A percentile compares a stretch with the other conserved stretches of the same genome.
Conservation (phyloP, 2,797 vertebrate species). For the Stomatorhinus walkeri region DNA sequence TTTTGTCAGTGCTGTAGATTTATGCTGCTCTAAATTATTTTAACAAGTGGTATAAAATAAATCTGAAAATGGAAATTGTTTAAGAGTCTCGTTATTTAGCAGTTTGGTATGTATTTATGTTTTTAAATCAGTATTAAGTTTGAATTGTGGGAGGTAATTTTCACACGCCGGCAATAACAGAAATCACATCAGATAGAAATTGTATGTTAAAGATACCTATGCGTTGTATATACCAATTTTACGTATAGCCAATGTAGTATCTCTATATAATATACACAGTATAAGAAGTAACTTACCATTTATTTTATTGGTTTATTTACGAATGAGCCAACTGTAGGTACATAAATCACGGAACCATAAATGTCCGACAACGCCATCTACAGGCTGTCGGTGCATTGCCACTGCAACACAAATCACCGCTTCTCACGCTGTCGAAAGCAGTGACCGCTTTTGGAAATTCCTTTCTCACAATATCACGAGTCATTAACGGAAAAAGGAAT, state of each 20-base stretch:
- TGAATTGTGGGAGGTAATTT: constrained; percentile 4
- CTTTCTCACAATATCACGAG: background rate
- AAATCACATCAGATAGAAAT: background rate
- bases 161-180: background rate
- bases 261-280: background rate
- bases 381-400: background rate
- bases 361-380: background rate
- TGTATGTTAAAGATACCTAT: background rate
- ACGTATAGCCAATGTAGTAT: background rate
- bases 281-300: background rate
- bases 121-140: background rate
- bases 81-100: constrained; percentile 14
- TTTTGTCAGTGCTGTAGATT: constrained; percentile 90
- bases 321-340: constrained; percentile 2
- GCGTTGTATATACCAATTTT: constrained; percentile 3
- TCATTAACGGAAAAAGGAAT: background rate
- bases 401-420: background rate
- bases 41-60: constrained; percentile 83
- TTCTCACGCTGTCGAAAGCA: background rate
- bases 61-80: constrained; percentile 47
- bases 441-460: background rate
- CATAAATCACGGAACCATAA: background rate
- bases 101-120: constrained; percentile 1
- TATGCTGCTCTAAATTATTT: constrained; percentile 96
- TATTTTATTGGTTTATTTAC: background rate